Percentiles rank a stretch among this genome's conserved stretches.
phyloP scores from a whole-genome alignment of 2,797 vertebrate genomes.

The Australoheros facetus region DNA sequence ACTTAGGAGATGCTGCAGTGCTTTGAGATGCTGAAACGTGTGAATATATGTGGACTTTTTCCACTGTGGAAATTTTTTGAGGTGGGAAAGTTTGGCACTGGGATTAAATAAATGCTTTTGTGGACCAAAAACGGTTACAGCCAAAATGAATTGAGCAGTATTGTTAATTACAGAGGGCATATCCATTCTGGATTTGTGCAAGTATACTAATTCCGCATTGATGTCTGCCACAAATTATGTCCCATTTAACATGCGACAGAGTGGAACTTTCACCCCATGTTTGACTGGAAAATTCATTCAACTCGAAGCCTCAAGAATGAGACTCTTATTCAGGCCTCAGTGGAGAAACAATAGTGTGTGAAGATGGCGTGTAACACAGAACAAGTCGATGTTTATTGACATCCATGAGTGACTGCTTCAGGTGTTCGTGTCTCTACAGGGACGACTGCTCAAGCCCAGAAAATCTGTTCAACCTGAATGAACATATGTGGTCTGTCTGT shows the following conservation, averaged over 20 bases:
- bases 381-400: constrained; percentile 54
- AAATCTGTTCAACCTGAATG: constrained; percentile 34
- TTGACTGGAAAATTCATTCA: constrained; percentile 68
- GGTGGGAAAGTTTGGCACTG: constrained; percentile 44
- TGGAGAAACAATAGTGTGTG: constrained; percentile 54
- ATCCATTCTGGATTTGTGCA: constrained; percentile 55
- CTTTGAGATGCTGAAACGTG: constrained; percentile 44
- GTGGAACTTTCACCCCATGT: constrained; percentile 58
- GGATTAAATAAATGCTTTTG: constrained; percentile 45
- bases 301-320: constrained; percentile 35
- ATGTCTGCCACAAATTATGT: constrained; percentile 65
- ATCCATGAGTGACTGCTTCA: constrained; percentile 62
- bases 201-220: constrained; percentile 64
- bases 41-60: constrained; percentile 45
- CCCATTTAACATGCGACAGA: constrained; percentile 62
- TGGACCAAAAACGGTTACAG: constrained; percentile 24
- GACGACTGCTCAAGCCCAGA: constrained; percentile 33
- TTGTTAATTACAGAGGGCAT: constrained; percentile 61
- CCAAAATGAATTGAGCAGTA: constrained; percentile 49
- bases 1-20: constrained; percentile 47
- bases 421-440: constrained; percentile 60
- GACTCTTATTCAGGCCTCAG: constrained; percentile 27
- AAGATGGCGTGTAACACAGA: constrained; percentile 37
- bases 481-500: constrained; percentile 48
- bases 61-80: constrained; percentile 42